Evolutionary conservation across 1,140 invertebrate genomes (phyloP), one percentile per base, ranked within the genome.

Genomic region (Hyles vespertilio): DNA sequence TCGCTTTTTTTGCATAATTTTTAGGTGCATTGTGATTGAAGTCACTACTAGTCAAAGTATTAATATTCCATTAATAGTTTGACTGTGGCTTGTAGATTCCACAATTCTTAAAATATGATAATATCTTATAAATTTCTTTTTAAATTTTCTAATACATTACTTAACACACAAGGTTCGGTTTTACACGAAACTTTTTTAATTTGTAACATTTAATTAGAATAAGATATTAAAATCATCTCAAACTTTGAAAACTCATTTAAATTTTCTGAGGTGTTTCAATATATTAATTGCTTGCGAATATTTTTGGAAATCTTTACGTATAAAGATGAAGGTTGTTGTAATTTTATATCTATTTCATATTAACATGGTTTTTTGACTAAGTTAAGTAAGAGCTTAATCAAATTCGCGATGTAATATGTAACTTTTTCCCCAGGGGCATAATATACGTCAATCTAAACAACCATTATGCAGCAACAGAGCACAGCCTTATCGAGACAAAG

Each of bases 171-270:
- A n/a, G n/a, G n/a, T n/a, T n/a, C n/a, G n/a, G n/a, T n/a, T n/a
- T 11, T 6, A 44, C 9, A 54, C 8, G 3, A 43, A 54, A 43
- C 22, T 54, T 8, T 22, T 36, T 43, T 43, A 33, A 36, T 44
- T 54, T 22, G 12, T 51, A 3, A 9, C 34, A 10, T 9, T 51
- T 51, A 34, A 34, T 10, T 5, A 51, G 32, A 34, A 34, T 32
- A 51, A 51, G 32, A 34, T 32, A 34, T 51, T 34, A 51, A 51
- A 51, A 34, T 34, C 10, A 11, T 54, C 36, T 22, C 4, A 54
- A 54, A 44, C 40, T 54, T 53, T 44, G 33, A 36, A 34, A 36
- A 54, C 52, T 54, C 36, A 54, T 44, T 54, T 54, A 54, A 54
- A 51, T 44, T 22, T 22, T 22, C 22, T 22, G 22, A 22, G 22